Base-by-base conservation (phyloP, 2,797 vertebrate species). In the Semotilus atromaculatus region DNA sequence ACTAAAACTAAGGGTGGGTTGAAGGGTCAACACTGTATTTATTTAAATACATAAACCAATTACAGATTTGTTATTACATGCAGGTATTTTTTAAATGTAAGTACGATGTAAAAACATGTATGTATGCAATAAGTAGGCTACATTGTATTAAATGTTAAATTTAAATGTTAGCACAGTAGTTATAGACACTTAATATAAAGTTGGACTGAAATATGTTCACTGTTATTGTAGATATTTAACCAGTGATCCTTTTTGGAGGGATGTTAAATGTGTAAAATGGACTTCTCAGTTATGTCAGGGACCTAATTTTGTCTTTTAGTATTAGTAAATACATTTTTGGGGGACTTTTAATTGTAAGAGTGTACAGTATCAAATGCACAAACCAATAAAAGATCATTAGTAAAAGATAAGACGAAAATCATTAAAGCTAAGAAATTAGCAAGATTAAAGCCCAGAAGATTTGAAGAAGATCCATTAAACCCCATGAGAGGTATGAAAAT, bases 301-400 rank as follows among this genome's bases (percentile, higher is more conserved):
- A 0, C 26, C 13, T 7, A 62, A 62, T 29, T 29, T 16, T 16
- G 13, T 31, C 13, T 29, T 62, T 62, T 14, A 67, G 6, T 26
- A 10, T 18, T 26, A 26, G 7, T 72, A 26, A 43, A 71, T 26
- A n/a, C 13, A 72, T 26, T 72, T 72, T 72, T 5, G 4, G 26
- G 26, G 16, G 4, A 19, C 8, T 21, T 31, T 45, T 45, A 26
- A 26, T 71, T 71, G 7, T 29, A 19, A 10, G n/a, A 51, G 1
- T 43, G 38, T 43, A 71, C 38, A 74, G 19, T 14, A 55, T 5
- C 48, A 14, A 53, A 55, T 55, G 31, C 34, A 55, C 7, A 55
- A 76, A 40, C 74, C 36, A 76, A 76, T 23, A 76, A 26, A 40
- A 23, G 48, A 75, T 74, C 29, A 26, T 38, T 26, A 18, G n/a